A percentile compares a stretch with the other conserved stretches of the same genome.
Conservation (phyloP, 2,888 invertebrate species). For the Autographa gamma region DNA sequence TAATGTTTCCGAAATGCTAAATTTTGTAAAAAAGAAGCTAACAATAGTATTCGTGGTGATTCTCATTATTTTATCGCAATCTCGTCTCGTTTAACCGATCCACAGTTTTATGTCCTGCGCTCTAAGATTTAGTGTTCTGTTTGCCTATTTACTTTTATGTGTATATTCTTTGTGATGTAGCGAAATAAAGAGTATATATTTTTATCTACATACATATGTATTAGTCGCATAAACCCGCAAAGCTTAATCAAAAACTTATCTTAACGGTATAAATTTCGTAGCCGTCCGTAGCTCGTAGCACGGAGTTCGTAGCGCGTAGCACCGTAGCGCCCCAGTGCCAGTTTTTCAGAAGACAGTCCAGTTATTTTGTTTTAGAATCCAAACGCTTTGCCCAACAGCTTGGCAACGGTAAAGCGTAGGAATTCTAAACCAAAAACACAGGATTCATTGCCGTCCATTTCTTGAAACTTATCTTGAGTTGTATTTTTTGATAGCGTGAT, state of each 20-base stretch:
- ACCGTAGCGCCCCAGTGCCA: constrained; percentile 46
- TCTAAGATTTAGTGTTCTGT: constrained; percentile 52
- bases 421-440: constrained; percentile 95
- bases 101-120: constrained; percentile 46
- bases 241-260: constrained; percentile 3
- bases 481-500: constrained; percentile 20
- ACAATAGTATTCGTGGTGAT: constrained; percentile 17
- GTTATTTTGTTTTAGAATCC: constrained; percentile 96
- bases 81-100: constrained; percentile 42
- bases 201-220: constrained; percentile 9
- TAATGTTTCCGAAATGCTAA: neutral
- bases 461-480: constrained; percentile 18
- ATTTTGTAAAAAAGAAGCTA: neutral
- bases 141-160: constrained; percentile 34
- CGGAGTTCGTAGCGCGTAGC: constrained; percentile 37
- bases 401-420: constrained; percentile 97
- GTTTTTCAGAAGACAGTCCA: constrained; percentile 57
- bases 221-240: neutral
- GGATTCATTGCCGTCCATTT: constrained; percentile 52
- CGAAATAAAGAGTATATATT: constrained; percentile 30
- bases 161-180: constrained; percentile 35
- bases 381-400: constrained; percentile 96
- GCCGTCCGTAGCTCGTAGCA: constrained; percentile 53
- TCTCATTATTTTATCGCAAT: constrained; percentile 16
- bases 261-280: constrained; percentile 14